Evolutionary conservation across 1,140 invertebrate genomes (phyloP).

Genomic region (Caligus rogercresseyi): DNA sequence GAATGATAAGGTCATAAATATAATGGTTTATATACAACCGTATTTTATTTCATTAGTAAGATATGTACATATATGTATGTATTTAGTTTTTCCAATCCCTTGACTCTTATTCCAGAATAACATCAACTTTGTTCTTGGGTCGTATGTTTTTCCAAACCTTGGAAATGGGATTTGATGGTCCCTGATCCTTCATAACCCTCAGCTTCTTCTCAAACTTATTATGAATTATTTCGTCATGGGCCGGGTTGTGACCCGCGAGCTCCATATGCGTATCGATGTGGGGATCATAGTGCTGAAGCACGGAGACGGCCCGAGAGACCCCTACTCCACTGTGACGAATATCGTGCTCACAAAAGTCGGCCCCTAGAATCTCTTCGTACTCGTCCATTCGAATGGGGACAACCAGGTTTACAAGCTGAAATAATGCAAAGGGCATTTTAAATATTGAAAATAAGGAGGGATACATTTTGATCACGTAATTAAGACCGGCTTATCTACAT

Average conservation of each 20-base stretch:
- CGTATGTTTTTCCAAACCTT: neutral
- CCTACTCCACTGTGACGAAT: constrained; percentile 43
- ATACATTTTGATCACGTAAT: neutral
- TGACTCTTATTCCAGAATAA: neutral
- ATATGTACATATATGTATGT: no score
- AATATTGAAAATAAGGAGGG: neutral
- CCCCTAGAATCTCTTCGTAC: constrained; percentile 64
- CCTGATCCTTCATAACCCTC: neutral
- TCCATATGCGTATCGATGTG: constrained; percentile 9
- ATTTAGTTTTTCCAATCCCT: no score
- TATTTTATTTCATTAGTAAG: no score
- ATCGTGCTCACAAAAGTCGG: constrained; percentile 66
- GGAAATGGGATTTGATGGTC: neutral
- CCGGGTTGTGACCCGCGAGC: neutral
- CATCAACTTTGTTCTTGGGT: neutral
- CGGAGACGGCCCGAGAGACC: constrained; percentile 40
- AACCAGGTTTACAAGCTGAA: constrained; percentile 41
- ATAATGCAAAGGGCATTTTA: neutral
- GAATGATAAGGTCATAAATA: no score
- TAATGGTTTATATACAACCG: no score
- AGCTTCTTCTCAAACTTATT: constrained; percentile 1
- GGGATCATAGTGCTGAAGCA: constrained; percentile 29
- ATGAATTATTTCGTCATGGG: neutral
- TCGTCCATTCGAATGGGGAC: constrained; percentile 62
- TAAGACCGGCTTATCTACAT: neutral